Conservation (phyloP, 2,888 invertebrate species). For the Dioctria rufipes region DNA sequence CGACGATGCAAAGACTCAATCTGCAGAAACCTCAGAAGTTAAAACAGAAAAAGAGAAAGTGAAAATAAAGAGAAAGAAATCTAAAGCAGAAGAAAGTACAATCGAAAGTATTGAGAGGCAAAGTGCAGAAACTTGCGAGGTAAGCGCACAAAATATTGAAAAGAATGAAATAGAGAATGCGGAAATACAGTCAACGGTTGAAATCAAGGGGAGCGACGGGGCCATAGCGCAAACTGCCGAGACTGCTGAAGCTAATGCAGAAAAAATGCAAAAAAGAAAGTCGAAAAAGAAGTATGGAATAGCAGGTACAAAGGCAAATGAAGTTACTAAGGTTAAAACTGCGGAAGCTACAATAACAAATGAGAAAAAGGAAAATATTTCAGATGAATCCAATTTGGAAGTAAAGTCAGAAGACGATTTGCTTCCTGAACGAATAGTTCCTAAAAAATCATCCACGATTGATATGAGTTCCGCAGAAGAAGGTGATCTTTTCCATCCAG, state of each 20-base stretch:
- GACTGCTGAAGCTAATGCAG: slow-evolving; percentile 30
- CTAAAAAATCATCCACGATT: no score
- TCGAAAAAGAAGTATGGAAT: slow-evolving; percentile 60
- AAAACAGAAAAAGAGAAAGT: slow-evolving; percentile 49
- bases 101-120: slow-evolving; percentile 27
- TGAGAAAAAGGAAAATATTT: background rate
- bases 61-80: slow-evolving; percentile 55
- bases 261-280: slow-evolving; percentile 57
- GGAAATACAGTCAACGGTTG: background rate
- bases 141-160: slow-evolving; percentile 8
- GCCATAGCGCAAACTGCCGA: background rate
- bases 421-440: no score
- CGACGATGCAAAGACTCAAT: background rate
- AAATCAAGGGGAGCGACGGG: slow-evolving; percentile 1
- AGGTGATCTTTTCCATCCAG: no score
- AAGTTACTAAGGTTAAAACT: slow-evolving; percentile 55
- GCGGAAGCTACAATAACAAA: slow-evolving; percentile 55
- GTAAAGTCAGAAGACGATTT: no score
- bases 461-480: no score
- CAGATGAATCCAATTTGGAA: no score
- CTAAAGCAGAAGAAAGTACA: slow-evolving; percentile 45
- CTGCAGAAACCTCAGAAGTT: background rate
- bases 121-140: slow-evolving; percentile 16
- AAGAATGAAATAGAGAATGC: slow-evolving; percentile 1
- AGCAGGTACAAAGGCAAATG: slow-evolving; percentile 59